Evolutionary conservation across 2,113 vertebrate species (phyloP).

Genomic region (Laterallus jamaicensis): DNA sequence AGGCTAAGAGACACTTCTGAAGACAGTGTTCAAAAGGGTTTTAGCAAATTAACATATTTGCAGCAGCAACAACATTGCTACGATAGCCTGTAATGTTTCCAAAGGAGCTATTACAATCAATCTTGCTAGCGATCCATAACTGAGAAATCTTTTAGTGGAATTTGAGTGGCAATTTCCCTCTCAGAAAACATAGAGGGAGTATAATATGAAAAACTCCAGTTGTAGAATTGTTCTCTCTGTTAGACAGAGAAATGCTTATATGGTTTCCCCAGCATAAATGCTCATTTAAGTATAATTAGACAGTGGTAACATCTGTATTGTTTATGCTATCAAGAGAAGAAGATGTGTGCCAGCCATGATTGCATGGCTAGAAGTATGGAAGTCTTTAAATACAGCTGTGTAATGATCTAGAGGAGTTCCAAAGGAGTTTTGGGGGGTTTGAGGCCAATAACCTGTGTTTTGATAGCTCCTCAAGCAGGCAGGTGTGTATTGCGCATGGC

Average conservation of each 20-base stretch:
- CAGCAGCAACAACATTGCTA: neutral
- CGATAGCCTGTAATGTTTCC: constrained; percentile 41
- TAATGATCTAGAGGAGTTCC: neutral
- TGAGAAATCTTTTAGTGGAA: constrained; percentile 40
- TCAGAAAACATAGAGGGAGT: neutral
- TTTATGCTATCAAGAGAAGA: neutral
- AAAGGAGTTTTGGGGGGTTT: constrained; percentile 23
- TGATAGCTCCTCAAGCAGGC: neutral
- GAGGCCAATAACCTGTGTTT: constrained; percentile 15
- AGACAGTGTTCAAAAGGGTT: constrained; percentile 4
- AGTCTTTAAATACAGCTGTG: neutral
- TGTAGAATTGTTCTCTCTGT: neutral
- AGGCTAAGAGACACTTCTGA: neutral
- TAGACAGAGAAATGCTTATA: neutral
- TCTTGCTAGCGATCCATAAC: constrained; percentile 55
- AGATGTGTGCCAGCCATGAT: neutral
- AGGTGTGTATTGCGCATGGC: neutral
- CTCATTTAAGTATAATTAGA: neutral
- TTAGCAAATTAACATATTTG: constrained; percentile 34
- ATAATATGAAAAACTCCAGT: neutral
- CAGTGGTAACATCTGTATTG: neutral
- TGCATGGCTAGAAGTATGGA: neutral
- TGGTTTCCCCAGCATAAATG: neutral
- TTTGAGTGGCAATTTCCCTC: constrained; percentile 21
- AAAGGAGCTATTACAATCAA: constrained; percentile 54